Evolutionary conservation across 1,140 invertebrate species (phyloP).

Genomic region (Paraescarpia echinospica): DNA sequence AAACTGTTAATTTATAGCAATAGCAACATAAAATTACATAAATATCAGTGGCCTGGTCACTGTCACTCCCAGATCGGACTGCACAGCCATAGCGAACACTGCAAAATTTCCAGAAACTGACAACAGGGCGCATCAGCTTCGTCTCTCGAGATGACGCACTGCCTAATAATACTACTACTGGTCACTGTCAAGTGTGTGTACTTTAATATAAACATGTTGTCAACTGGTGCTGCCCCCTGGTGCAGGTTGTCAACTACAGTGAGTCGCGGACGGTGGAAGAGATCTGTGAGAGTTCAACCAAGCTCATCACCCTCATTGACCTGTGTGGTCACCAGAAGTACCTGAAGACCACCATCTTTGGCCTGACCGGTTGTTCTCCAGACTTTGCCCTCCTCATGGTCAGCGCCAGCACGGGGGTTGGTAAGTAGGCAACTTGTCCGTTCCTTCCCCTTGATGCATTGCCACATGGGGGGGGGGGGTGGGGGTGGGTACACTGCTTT

Average conservation of each 20-base stretch:
- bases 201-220: neutral
- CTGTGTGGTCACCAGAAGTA: conserved; percentile 98
- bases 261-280: conserved; percentile 90
- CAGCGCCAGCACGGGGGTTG: conserved; percentile 33
- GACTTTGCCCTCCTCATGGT: conserved; percentile 99
- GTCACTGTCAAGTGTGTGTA: too few species aligned
- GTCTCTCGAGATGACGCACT: too few species aligned
- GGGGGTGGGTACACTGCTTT: neutral
- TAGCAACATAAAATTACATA: too few species aligned
- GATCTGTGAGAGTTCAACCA: conserved; percentile 67
- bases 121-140: too few species aligned
- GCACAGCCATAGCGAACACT: too few species aligned
- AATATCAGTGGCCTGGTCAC: too few species aligned
- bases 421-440: conserved; percentile 13
- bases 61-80: too few species aligned
- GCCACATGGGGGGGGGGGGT: too few species aligned
- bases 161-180: too few species aligned
- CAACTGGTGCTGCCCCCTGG: conserved; percentile 5
- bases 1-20: too few species aligned
- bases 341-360: conserved; percentile 98
- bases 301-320: conserved; percentile 93
- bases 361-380: conserved; percentile 98
- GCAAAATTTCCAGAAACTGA: too few species aligned
- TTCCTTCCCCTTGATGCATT: too few species aligned
- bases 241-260: conserved; percentile 79